These are phyloP conservation scores for Heliconius hermathena DNA, from an alignment of 1,140 invertebrate genomes.

Conservation along the genomic window DNA sequence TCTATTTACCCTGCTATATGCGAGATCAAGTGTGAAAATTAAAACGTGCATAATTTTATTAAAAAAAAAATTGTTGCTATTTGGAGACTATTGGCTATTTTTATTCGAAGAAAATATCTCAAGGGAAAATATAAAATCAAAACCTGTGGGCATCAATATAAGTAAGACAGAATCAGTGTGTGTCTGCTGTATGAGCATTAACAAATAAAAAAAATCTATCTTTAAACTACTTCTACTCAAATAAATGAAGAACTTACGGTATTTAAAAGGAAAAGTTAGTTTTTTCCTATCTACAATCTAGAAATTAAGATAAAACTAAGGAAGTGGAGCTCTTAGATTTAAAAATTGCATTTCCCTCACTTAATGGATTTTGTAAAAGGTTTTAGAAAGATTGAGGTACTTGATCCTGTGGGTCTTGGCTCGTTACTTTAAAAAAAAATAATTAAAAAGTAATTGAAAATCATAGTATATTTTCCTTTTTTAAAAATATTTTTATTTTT, in stretches of 20 bases:
- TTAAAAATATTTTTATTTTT: no score
- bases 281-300: slow-evolving; percentile 11
- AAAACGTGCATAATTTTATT: no score
- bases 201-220: not conserved
- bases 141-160: no score
- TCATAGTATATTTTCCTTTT: no score
- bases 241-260: slow-evolving; percentile 2
- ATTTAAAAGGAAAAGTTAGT: slow-evolving; percentile 39
- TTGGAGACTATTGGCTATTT: no score
- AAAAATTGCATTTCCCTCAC: slow-evolving; percentile 37
- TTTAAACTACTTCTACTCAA: not conserved
- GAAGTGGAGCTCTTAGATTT: slow-evolving; percentile 28
- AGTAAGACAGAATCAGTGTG: no score
- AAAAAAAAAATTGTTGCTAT: no score
- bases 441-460: no score
- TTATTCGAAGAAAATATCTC: no score
- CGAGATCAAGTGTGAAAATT: no score
- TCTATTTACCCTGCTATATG: not conserved
- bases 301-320: slow-evolving; percentile 31
- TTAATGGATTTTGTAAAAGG: slow-evolving; percentile 39
- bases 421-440: not conserved
- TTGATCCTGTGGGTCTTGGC: slow-evolving; percentile 4
- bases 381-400: slow-evolving; percentile 32
- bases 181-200: no score
- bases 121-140: no score